Evolutionary conservation across 2,888 invertebrate genomes (phyloP), one percentile per base, ranked within the genome.

Genomic region (Drosophila fungiperda): DNA sequence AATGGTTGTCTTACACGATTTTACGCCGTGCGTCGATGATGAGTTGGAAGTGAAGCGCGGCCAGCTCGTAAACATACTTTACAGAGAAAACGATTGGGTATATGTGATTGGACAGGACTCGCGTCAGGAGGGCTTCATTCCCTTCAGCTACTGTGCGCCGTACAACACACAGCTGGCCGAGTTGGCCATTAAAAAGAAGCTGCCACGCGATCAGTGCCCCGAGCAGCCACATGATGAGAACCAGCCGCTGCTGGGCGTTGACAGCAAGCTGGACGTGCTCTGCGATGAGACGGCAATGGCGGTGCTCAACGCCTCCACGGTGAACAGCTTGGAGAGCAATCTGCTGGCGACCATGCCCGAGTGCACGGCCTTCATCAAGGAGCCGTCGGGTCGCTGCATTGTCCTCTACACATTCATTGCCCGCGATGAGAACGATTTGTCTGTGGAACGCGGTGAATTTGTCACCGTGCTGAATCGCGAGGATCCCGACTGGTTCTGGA

Each of bases 401-500:
- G 98, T 98, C 0, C 94, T 99, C 20, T 99, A 98, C 93, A 97
- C 98, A 0, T 99, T 98, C 92, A 96, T 97, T 45, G 98, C 98
- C 0, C 94, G 98, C 40, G 98, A 98, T 91, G 98, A 98, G 92
- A 98, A 98, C 90, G 99, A 99, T 92, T 96, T 98, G 0, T 97
- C 97, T 45, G 98, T 99, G 1, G 97, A 98, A 89, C 94, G 98
- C 55, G 98, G 98, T 0, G 98, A 99, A 92, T 97, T 98, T 93
- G 98, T 99, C n/a, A 98, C 98, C 68, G 97, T 99, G 17, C 93
- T 99, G 64, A 99, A 99, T 93, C 95, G 97, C 89, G 98, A 98
- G 92, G 98, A 99, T 93, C 97, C 97, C 0, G 98, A 98, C 93
- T 99, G 99, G 99, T 98, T 97, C 93, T 99, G 98, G 98, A 97